Conservation (phyloP, 2,888 invertebrate genomes). For the Deroplatys truncata region DNA sequence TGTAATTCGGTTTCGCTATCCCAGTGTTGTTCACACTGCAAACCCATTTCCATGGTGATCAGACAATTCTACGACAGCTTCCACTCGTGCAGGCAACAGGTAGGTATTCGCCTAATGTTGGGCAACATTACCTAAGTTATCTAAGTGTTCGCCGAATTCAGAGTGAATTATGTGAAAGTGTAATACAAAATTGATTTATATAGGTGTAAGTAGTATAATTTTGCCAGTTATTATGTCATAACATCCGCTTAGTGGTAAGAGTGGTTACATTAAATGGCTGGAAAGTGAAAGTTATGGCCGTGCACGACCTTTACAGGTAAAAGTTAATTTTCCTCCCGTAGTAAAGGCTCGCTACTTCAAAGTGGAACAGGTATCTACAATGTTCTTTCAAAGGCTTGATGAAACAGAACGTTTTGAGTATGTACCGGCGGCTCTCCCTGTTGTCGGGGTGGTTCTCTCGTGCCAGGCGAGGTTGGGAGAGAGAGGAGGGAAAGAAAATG, state of each 20-base stretch:
- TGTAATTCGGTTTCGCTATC: neutral
- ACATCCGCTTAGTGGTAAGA: neutral
- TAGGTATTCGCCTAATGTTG: neutral
- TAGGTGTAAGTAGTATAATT: neutral
- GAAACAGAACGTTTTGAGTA: neutral
- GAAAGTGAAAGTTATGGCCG: neutral
- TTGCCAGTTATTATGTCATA: neutral
- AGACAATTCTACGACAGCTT: neutral
- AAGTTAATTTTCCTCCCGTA: neutral
- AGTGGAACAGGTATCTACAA: neutral
- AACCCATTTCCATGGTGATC: conserved; percentile 3
- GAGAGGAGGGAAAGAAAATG: neutral
- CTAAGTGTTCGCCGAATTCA: neutral
- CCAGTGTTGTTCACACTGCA: neutral
- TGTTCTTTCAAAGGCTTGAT: neutral
- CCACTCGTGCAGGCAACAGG: neutral
- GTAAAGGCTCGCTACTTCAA: neutral
- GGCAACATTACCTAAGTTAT: too few species aligned
- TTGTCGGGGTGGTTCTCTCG: neutral
- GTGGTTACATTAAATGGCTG: neutral
- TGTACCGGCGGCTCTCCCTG: too few species aligned
- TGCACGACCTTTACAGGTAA: neutral
- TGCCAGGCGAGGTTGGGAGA: neutral
- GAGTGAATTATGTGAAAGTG: neutral
- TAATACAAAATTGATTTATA: neutral